These are phyloP conservation scores for Yponomeuta evonymella DNA, from an alignment of 2,888 invertebrate species.

Conservation along the genomic window DNA sequence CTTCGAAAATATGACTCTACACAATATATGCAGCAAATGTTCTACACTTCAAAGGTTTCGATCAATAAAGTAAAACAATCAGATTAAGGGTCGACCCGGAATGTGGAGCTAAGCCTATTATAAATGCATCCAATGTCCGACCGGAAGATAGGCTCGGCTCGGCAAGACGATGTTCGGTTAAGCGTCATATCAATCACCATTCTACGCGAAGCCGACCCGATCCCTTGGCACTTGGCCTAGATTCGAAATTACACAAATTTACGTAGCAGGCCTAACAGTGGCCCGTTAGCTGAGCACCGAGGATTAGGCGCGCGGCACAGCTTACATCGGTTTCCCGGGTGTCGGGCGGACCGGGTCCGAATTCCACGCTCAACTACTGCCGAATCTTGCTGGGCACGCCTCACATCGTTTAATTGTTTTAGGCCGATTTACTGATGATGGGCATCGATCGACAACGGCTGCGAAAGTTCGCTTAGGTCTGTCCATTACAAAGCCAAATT, in stretches of 20 bases:
- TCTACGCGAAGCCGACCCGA: conserved; percentile 53
- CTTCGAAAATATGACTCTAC: not conserved
- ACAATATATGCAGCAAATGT: not conserved
- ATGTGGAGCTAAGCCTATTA: conserved; percentile 36
- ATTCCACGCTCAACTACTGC: conserved; percentile 60
- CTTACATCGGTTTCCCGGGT: conserved; percentile 53
- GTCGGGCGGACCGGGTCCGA: conserved; percentile 1
- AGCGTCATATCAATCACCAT: conserved; percentile 73
- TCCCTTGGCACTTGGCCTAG: conserved; percentile 75
- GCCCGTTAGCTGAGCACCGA: conserved; percentile 51
- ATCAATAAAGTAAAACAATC: not conserved
- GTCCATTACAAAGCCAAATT: conserved; percentile 43
- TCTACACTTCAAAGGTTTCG: not conserved
- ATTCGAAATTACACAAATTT: conserved; percentile 75
- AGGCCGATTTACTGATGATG: conserved; percentile 12
- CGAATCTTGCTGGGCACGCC: conserved; percentile 34
- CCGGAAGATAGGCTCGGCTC: conserved; percentile 41
- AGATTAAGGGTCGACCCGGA: not conserved
- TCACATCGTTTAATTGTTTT: conserved; percentile 16
- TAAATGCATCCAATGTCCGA: conserved; percentile 53
- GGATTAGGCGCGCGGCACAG: conserved; percentile 63
- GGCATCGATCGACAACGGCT: conserved; percentile 10
- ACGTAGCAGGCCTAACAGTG: conserved; percentile 65
- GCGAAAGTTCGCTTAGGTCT: conserved; percentile 3
- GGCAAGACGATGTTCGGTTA: conserved; percentile 50